Base-by-base conservation (phyloP, 2,797 vertebrate genomes). In the Myripristis murdjan region DNA sequence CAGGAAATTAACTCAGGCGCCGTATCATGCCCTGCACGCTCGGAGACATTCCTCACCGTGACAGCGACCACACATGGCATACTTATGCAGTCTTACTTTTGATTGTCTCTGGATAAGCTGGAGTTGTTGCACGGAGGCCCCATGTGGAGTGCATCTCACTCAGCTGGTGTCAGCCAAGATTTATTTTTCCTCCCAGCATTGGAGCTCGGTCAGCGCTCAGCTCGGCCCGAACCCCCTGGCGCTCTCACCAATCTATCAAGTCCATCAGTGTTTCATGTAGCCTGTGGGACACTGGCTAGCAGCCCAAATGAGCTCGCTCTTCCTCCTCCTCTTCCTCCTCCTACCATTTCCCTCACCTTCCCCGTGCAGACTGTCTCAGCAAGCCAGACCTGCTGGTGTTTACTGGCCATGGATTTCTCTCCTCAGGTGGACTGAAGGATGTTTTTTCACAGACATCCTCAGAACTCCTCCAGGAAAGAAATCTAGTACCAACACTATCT, bases 231-330 rank as follows among this genome's bases (percentile, higher is more conserved):
- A 77, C 71, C 86, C 80, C 77, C 65, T 43, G 63, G 84, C 56
- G 20, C 73, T 81, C 73, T 26, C 57, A 43, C 79, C 86, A 87
- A 90, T 90, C 84, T 88, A 89, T 87, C 85, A 91, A 80, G 77
- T 92, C 86, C 86, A 91, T 92, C 91, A 89, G 90, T 77, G 79
- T 83, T 91, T 88, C 79, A 80, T 86, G 86, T 69, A 70, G 83
- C 91, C 90, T 80, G 66, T 64, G 86, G 92, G 87, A 91, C 84
- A 79, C 75, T 81, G 80, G 81, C 80, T 85, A 75, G 74, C 79
- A 85, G 90, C 73, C 72, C 12, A 31, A 86, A 87, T 87, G 70
- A 87, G 81, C 75, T 85, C 46, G 3, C 61, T 77, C 68, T 67
- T 70, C 62, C 59, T 52, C 64, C 60, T 65, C 65, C 71, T 82